Base-by-base conservation (phyloP, 2,888 invertebrate genomes). In the Cheilosia scutellata region DNA sequence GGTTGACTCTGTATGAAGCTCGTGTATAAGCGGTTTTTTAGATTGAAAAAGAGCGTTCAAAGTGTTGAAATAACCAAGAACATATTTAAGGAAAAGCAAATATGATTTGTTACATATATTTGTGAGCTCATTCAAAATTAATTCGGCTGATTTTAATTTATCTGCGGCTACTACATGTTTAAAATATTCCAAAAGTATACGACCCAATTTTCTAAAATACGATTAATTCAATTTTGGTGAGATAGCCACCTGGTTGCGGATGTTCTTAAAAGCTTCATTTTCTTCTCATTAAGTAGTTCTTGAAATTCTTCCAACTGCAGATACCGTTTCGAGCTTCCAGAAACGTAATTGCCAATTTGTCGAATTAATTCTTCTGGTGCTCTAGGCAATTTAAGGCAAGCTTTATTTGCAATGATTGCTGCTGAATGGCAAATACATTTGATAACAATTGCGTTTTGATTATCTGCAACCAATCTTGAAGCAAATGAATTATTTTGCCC, bases 21-120 rank as follows among this genome's bases (percentile, higher is more conserved):
- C 65, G 72, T 88, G 88, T 51, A 88, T 75, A 44, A 88, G 58
- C 6, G 71, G 25, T n/a, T 65, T 83, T 82, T 87, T 82, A 25
- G 80, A 74, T 80, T 88, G 87, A 66, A 88, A 88, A 40, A 88
- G 60, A 11, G 87, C 83, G 66, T 88, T 88, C 29, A 88, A 66
- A 6, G 65, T 47, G 70, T 88, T 88, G 40, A 88, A 87, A 68
- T 74, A 88, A 51, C 79, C 84, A n/a, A 88, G 71, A 13, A 79
- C 76, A 68, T 87, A 88, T 49, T 88, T 88, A 6, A 87, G 57
- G 76, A 88, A 88, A 25, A 71, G 60, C 11, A 88, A 80, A 71
- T 87, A 88, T n/a, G 74, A 78, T 47, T 88, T 87, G 37, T 63
- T 82, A 37, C 63, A 74, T 53, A 70, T 33, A 11, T 79, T 77